Evolutionary conservation across 2,113 vertebrate genomes (phyloP).

Genomic region (Anhinga anhinga): DNA sequence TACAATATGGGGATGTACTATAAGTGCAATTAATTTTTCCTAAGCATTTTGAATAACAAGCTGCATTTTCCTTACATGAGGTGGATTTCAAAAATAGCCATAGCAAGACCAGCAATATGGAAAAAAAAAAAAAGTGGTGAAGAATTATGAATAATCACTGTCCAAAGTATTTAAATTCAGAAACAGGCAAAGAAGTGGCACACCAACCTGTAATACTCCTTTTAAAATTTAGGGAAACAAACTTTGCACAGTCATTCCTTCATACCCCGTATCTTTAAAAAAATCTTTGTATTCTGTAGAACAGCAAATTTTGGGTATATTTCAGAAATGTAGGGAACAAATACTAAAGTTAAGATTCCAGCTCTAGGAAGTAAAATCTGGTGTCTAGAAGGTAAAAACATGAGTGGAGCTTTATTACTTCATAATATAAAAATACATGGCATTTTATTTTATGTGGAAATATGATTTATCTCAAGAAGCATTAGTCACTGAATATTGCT

Average conservation of each 20-base stretch:
- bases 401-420: background rate
- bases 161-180: background rate
- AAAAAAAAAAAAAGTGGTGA: background rate
- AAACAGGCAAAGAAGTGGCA: background rate
- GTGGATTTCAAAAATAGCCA: background rate
- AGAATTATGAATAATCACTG: background rate
- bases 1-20: background rate
- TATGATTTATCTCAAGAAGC: background rate
- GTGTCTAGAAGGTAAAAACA: background rate
- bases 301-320: background rate
- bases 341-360: background rate
- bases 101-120: background rate
- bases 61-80: background rate
- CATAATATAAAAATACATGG: background rate
- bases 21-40: constrained; percentile 1
- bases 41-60: constrained; percentile 21
- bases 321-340: background rate
- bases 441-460: background rate
- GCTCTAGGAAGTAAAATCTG: background rate
- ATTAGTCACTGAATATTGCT: background rate
- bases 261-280: background rate
- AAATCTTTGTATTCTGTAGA: background rate
- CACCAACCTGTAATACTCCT: background rate
- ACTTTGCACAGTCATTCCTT: background rate
- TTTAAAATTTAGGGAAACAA: background rate